phyloP scores from a whole-genome alignment of 1,140 invertebrate genomes.

The Procambarus virginalis region DNA sequence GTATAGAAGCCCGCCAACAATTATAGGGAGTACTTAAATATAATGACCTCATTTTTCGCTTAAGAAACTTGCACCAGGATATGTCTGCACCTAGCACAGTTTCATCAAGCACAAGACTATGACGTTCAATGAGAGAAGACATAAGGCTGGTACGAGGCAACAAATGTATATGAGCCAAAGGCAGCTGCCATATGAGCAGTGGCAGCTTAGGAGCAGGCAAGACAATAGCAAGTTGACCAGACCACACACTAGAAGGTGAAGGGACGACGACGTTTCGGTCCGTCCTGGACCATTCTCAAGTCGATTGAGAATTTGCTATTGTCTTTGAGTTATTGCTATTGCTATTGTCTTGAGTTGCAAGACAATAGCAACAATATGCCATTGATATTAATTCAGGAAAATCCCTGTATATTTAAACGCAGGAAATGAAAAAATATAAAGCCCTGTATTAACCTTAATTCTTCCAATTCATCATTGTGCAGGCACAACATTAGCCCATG shows the following conservation, averaged over 20 bases:
- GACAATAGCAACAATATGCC: constrained; percentile 40
- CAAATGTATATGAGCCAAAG: constrained; percentile 36
- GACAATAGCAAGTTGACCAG: constrained; percentile 46
- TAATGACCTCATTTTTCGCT: neutral
- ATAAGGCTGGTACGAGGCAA: constrained; percentile 63
- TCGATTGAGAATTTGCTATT: no score
- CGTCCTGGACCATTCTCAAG: no score
- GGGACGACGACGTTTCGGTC: no score
- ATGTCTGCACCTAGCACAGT: constrained; percentile 49
- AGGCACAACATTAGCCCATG: constrained; percentile 28
- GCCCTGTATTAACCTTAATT: neutral
- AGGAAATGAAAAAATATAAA: neutral
- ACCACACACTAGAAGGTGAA: no score
- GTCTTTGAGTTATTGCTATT: no score
- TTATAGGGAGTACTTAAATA: neutral
- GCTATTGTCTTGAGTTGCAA: no score
- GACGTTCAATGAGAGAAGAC: constrained; percentile 15
- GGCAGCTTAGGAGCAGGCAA: constrained; percentile 25
- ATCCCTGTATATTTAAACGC: neutral
- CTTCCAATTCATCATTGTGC: constrained; percentile 6
- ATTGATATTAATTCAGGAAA: neutral
- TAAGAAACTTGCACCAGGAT: constrained; percentile 10
- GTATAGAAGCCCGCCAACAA: neutral
- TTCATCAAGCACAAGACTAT: constrained; percentile 47
- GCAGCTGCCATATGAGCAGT: constrained; percentile 19